Evolutionary conservation across 2,888 invertebrate genomes (phyloP).

Genomic region (Opisthograptis luteolata): DNA sequence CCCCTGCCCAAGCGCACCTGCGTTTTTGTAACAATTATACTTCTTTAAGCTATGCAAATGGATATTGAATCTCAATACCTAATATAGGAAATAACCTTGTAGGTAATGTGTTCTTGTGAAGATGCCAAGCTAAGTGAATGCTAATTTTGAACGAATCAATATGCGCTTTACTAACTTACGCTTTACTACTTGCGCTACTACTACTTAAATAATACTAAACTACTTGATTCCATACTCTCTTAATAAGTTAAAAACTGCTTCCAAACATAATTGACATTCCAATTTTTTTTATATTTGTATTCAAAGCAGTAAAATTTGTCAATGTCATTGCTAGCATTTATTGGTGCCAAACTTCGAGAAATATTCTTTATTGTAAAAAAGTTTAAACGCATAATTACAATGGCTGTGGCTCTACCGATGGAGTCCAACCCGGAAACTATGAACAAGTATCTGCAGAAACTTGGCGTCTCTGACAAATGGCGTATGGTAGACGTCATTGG

Average conservation of each 20-base stretch:
- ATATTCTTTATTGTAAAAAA: slow-evolving; percentile 1
- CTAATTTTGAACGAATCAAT: slow-evolving; percentile 13
- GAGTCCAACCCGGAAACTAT: slow-evolving; percentile 86
- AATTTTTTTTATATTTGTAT: too few relatives aligned
- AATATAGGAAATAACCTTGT: slow-evolving; percentile 8
- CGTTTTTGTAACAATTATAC: slow-evolving; percentile 51
- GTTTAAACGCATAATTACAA: slow-evolving; percentile 29
- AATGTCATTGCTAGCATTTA: slow-evolving; percentile 7
- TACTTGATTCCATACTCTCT: too few relatives aligned
- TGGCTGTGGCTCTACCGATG: slow-evolving; percentile 69
- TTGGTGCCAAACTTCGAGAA: slow-evolving; percentile 6
- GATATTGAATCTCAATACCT: slow-evolving; percentile 37
- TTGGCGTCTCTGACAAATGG: slow-evolving; percentile 93
- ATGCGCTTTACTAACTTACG: too few relatives aligned
- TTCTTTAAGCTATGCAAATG: slow-evolving; percentile 25
- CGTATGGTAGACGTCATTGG: slow-evolving; percentile 96
- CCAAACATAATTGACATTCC: neutral
- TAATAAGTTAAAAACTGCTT: neutral
- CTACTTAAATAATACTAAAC: too few relatives aligned
- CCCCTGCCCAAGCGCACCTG: slow-evolving; percentile 42
- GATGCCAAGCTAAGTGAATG: slow-evolving; percentile 29
- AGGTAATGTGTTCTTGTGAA: slow-evolving; percentile 20
- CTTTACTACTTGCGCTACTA: too few relatives aligned
- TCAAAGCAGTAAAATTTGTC: neutral
- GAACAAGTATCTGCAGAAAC: slow-evolving; percentile 88